phyloP scores from a whole-genome alignment of 2,113 vertebrate genomes.

The Acanthisitta chloris region DNA sequence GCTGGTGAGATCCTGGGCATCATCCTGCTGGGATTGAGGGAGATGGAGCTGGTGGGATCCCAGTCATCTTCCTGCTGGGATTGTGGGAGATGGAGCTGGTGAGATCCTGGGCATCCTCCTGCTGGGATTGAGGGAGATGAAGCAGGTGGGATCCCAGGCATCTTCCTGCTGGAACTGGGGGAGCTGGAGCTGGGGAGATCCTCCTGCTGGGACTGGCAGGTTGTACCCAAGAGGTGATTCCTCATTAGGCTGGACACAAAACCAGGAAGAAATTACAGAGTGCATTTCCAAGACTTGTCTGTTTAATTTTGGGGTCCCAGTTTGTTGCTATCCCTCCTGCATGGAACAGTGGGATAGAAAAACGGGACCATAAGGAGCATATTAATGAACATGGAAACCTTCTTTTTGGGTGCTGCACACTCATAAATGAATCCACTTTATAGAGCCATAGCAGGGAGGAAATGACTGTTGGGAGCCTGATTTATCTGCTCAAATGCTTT shows the following conservation, averaged over 20 bases:
- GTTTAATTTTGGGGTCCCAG: background rate
- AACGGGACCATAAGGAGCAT: background rate
- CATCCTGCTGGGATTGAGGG: background rate
- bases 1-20: background rate
- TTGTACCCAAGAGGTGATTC: accelerated
- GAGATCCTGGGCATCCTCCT: background rate
- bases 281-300: accelerated
- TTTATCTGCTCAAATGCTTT: slow-evolving; percentile 49
- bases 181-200: background rate
- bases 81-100: background rate
- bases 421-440: slow-evolving; percentile 42
- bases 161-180: background rate
- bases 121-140: background rate
- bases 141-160: background rate
- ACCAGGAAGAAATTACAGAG: background rate
- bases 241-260: background rate
- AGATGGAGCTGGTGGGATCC: background rate
- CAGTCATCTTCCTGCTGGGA: background rate
- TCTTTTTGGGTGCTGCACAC: background rate
- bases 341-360: accelerated
- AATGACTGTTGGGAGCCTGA: slow-evolving; percentile 25
- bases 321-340: background rate
- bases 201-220: background rate
- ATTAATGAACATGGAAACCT: background rate
- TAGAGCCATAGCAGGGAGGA: slow-evolving; percentile 36